Base-by-base conservation (phyloP, 1,140 invertebrate species). In the Drosophila miranda region DNA sequence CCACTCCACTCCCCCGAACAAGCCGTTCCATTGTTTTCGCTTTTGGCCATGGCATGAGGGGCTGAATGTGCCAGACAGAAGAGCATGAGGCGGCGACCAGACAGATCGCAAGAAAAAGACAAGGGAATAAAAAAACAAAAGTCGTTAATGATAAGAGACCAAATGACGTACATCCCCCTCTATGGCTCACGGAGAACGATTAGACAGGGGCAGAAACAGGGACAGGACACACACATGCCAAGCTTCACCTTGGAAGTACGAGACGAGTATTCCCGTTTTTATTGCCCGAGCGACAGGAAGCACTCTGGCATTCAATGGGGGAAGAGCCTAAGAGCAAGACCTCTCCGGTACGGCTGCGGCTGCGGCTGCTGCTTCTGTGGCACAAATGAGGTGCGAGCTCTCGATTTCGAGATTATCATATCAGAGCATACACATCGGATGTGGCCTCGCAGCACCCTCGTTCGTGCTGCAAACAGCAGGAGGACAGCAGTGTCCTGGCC, bases 81-180 rank as follows among this genome's bases (percentile, higher is more conserved):
- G 21, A 34, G n/a, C n/a, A 28, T 14, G 3, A 42, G 50, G 30
- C 53, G 55, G 26, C 14, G 6, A 70, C 52, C 53, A 55, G 69
- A 69, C 71, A 82, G 82, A 87, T 87, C 66, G 26, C 66, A 49
- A 54, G 58, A 42, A 11, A 19, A 63, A 67, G 80, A 84, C 48
- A 19, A 42, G 46, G 11, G 21, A 59, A 26, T 23, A 11, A 59
- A 51, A 59, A 64, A 66, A 78, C 57, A 82, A 82, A 75, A 81
- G 82, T 87, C 78, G 78, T 87, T 87, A 88, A 88, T 87, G 82
- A 87, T 87, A 87, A 87, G 83, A 69, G 75, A 48, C 68, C 82
- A 86, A 86, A 86, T 86, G 81, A 86, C 81, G 82, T 70, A 60
- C 73, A 70, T 61, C 75, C 71, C 71, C 77, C 79, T 48, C 41